A percentile compares a stretch with the other conserved stretches of the same genome.
Conservation (phyloP, 1,140 invertebrate genomes). For the Drosophila paulistorum region DNA sequence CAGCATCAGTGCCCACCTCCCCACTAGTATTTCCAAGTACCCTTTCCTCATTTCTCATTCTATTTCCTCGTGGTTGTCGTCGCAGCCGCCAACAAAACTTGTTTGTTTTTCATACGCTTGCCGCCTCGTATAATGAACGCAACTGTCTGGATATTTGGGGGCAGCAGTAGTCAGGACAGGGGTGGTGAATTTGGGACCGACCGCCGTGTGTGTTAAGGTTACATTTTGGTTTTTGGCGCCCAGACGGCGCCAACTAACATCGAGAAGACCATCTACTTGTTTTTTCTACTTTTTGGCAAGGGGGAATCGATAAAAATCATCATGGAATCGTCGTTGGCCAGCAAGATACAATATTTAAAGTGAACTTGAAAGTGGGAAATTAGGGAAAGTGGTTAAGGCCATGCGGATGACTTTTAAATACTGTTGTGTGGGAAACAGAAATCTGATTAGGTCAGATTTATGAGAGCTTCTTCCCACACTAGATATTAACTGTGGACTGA, state of each 20-base stretch:
- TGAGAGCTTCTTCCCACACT: too few relatives aligned
- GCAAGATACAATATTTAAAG: conserved; percentile 65
- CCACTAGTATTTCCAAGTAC: neutral
- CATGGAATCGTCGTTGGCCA: conserved; percentile 54
- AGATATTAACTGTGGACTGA: too few relatives aligned
- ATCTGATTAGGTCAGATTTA: too few relatives aligned
- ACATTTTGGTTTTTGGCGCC: conserved; percentile 66
- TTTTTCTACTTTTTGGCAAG: conserved; percentile 56
- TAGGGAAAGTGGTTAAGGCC: neutral
- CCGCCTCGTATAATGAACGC: conserved; percentile 60
- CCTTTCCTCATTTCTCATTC: too few relatives aligned
- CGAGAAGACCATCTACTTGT: conserved; percentile 16
- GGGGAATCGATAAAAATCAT: conserved; percentile 60
- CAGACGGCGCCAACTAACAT: conserved; percentile 65
- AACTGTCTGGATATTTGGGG: conserved; percentile 26
- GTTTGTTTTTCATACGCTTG: conserved; percentile 67
- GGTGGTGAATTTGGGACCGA: neutral
- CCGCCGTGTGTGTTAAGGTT: conserved; percentile 71
- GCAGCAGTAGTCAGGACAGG: neutral
- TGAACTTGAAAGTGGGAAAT: conserved; percentile 9
- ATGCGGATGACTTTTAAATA: neutral
- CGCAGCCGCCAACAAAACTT: conserved; percentile 47
- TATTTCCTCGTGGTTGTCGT: neutral
- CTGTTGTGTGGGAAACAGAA: too few relatives aligned
- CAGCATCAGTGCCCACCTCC: neutral